These are phyloP conservation scores for Anarsia innoxiella DNA, from an alignment of 2,888 invertebrate genomes.

Conservation along the genomic window DNA sequence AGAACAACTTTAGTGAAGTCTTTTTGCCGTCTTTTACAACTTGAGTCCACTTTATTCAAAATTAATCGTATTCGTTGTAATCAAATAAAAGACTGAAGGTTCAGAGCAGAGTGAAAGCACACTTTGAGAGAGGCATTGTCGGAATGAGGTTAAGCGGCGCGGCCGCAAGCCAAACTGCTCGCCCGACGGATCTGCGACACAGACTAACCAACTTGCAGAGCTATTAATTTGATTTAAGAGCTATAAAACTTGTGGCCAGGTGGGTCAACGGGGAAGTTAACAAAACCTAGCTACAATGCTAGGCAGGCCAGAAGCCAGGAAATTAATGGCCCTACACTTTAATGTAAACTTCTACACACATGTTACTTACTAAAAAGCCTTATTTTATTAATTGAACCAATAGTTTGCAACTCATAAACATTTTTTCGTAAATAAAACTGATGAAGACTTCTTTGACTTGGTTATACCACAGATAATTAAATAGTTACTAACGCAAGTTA, in stretches of 20 bases:
- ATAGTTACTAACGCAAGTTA: too few species aligned
- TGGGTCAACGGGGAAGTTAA: conserved; percentile 3
- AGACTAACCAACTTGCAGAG: not conserved
- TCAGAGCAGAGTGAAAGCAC: conserved; percentile 10
- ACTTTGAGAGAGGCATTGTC: conserved; percentile 16
- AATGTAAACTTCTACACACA: too few species aligned
- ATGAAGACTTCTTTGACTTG: too few species aligned
- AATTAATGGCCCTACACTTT: conserved; percentile 1
- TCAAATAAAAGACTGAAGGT: conserved; percentile 11
- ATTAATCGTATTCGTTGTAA: conserved; percentile 7
- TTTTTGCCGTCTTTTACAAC: not conserved
- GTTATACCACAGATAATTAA: too few species aligned
- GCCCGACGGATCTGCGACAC: conserved; percentile 8
- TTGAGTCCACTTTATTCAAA: not conserved
- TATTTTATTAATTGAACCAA: too few species aligned
- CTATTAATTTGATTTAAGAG: conserved; percentile 5
- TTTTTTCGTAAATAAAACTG: too few species aligned
- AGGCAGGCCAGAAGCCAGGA: not conserved
- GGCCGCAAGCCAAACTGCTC: conserved; percentile 26
- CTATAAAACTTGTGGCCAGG: conserved; percentile 1
- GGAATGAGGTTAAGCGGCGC: conserved; percentile 40
- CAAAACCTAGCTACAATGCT: conserved; percentile 5
- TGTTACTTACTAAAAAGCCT: too few species aligned
- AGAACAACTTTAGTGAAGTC: not conserved
- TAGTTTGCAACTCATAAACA: too few species aligned